Evolutionary conservation across 2,888 invertebrate genomes (phyloP), one percentile per base, ranked within the genome.

Genomic region (Phyto melanocephala): DNA sequence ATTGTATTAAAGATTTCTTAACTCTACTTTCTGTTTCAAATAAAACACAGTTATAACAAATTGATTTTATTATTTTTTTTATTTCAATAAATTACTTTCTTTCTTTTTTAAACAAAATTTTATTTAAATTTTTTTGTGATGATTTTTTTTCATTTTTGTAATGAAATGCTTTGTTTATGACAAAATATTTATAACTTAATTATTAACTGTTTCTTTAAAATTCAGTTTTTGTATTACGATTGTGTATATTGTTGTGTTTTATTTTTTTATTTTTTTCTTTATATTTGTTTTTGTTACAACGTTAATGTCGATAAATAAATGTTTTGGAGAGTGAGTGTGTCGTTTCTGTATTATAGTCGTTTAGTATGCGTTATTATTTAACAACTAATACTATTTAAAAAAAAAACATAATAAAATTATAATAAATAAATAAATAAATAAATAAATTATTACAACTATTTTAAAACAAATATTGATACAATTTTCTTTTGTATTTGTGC

Each of bases 111-210:
- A 56, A 40, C 40, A 68, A 52, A 58, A 75, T 74, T 65, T 80
- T 80, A 17, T 28, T 52, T 68, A 6, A 33, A 35, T 79, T 86
- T 88, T 86, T 88, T 85, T 85, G 63, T 85, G 74, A 79, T 85
- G 80, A 81, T 88, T 89, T 89, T 89, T 83, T 85, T 87, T 88
- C 87, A 87, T 88, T 87, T 87, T 87, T 87, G 85, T 72, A 89
- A 90, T 89, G 90, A 90, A 89, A 89, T 89, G 89, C 89, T 54
- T 87, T 89, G 85, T 78, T 79, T 87, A 88, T 89, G 89, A 90
- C 88, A 89, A 63, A 77, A 62, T 86, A 87, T 87, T 87, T 84
- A 87, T 85, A 74, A 72, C 82, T 82, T 82, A 82, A 50, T 45
- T 63, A 65, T 67, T 58, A 60, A 54, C 79, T 87, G 88, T 87